phyloP scores from a whole-genome alignment of 2,888 invertebrate genomes.

The Candidula unifasciata region DNA sequence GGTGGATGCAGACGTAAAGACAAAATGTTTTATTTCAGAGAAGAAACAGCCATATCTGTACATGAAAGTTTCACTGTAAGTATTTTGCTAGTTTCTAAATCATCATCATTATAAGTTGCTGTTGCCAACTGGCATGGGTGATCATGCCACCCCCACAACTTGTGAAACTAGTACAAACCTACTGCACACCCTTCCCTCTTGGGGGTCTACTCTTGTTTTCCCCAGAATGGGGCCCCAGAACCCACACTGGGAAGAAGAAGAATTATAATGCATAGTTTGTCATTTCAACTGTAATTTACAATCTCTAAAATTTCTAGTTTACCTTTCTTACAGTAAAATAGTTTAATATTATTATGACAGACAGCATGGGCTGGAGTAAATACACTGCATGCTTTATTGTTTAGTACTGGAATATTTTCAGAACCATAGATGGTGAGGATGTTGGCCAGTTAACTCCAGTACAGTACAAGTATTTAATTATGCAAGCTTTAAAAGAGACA shows the following conservation, averaged over 20 bases:
- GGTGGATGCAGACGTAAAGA: not conserved
- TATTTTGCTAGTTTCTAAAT: constrained; percentile 1
- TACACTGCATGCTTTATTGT: not conserved
- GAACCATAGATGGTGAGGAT: constrained; percentile 39
- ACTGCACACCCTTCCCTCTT: too few relatives aligned
- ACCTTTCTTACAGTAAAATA: not conserved
- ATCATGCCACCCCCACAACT: too few relatives aligned
- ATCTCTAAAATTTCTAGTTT: not conserved
- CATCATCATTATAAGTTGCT: too few relatives aligned
- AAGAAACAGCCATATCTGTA: constrained; percentile 40
- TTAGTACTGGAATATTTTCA: not conserved
- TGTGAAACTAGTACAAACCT: too few relatives aligned
- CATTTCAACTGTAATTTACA: too few relatives aligned
- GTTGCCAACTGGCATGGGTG: too few relatives aligned
- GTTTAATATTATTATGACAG: not conserved
- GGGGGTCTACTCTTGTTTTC: too few relatives aligned
- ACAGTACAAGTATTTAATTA: constrained; percentile 38
- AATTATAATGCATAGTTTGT: too few relatives aligned
- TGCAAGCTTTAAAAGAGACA: constrained; percentile 43
- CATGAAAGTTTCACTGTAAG: constrained; percentile 38
- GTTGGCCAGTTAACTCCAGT: not conserved
- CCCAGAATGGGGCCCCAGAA: too few relatives aligned
- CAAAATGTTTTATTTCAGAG: constrained; percentile 4
- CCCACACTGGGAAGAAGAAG: too few relatives aligned
- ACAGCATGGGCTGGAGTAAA: not conserved